phyloP scores from a whole-genome alignment of 2,797 vertebrate genomes.

The Chanos chanos region DNA sequence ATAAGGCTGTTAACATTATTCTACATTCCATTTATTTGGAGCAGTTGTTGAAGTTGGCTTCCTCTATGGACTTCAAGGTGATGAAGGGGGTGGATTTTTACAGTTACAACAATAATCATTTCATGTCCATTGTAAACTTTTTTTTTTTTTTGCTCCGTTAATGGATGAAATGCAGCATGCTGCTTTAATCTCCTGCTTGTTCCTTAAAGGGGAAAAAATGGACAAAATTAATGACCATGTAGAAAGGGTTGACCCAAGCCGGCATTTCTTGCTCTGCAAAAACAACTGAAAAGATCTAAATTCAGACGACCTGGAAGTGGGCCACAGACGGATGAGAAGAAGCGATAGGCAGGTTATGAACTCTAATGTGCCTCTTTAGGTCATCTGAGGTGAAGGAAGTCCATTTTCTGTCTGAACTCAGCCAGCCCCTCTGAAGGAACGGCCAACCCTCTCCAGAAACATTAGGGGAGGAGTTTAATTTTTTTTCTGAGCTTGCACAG shows the following conservation, averaged over 20 bases:
- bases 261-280: constrained; percentile 31
- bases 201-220: constrained; percentile 4
- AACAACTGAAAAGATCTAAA: constrained; percentile 32
- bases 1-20: constrained; percentile 41
- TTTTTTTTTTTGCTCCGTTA: constrained; percentile 11
- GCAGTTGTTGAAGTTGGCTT: constrained; percentile 40
- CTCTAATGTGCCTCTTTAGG: constrained; percentile 3
- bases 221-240: constrained; percentile 13
- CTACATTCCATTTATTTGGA: constrained; percentile 43
- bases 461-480: constrained; percentile 18
- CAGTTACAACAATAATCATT: constrained; percentile 29
- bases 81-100: constrained; percentile 35
- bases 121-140: constrained; percentile 18
- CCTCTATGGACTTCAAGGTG: constrained; percentile 22
- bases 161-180: constrained; percentile 30
- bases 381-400: constrained; percentile 31
- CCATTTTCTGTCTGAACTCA: background rate
- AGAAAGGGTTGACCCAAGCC: constrained; percentile 30
- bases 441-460: constrained; percentile 14
- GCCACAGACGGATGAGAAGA: constrained; percentile 14
- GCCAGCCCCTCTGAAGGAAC: constrained; percentile 3
- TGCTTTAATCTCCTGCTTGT: constrained; percentile 12
- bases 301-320: constrained; percentile 39
- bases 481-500: constrained; percentile 23
- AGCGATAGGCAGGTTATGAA: constrained; percentile 15